These are phyloP conservation scores for Phengaris arion DNA, from an alignment of 2,888 invertebrate genomes.

Conservation along the genomic window DNA sequence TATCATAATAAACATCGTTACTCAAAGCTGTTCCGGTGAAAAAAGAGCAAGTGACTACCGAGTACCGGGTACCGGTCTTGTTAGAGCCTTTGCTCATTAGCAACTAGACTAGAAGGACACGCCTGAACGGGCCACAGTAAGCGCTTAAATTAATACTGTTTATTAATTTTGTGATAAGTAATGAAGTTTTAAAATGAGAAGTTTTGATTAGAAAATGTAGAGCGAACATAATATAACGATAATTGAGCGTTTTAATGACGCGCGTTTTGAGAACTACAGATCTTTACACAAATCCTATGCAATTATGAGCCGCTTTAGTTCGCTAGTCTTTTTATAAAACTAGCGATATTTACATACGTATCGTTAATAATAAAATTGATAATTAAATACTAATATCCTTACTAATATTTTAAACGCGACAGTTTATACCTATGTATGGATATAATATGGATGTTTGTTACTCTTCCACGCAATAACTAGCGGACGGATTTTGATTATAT, in stretches of 20 bases:
- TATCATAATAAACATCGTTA: constrained; percentile 11
- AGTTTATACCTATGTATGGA: too few relatives aligned
- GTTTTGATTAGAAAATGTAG: background rate
- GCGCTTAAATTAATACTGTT: constrained; percentile 10
- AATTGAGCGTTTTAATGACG: background rate
- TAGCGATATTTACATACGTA: too few relatives aligned
- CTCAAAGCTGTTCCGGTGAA: constrained; percentile 20
- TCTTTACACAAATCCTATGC: too few relatives aligned
- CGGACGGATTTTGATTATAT: too few relatives aligned
- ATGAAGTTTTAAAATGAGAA: too few relatives aligned
- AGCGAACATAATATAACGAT: background rate
- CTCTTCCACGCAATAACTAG: too few relatives aligned
- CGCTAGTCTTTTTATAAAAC: too few relatives aligned
- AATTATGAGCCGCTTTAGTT: too few relatives aligned
- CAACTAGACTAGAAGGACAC: constrained; percentile 19
- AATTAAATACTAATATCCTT: too few relatives aligned
- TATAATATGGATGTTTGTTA: too few relatives aligned
- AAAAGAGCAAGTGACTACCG: constrained; percentile 4
- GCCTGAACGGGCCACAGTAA: background rate
- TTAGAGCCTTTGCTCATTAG: constrained; percentile 22
- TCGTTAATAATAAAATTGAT: too few relatives aligned
- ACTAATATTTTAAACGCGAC: too few relatives aligned
- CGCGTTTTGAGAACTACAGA: background rate
- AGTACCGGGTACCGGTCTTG: background rate
- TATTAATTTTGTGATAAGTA: background rate